Base-by-base conservation (phyloP, 2,797 vertebrate species). In the Chrysolophus pictus region DNA sequence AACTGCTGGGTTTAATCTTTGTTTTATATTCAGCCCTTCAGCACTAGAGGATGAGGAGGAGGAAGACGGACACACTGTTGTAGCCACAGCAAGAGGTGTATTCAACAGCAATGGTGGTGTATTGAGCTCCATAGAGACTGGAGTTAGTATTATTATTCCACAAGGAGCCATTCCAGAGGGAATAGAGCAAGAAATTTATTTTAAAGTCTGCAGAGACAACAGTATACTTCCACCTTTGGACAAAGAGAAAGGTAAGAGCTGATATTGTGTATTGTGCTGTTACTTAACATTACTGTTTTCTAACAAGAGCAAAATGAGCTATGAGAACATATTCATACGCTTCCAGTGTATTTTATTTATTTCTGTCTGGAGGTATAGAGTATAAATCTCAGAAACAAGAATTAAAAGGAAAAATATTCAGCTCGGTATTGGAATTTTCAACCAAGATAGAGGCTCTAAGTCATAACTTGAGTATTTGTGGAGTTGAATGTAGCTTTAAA, bases 191-290 rank as follows among this genome's bases (percentile, higher is more conserved):
- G 99, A 99, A 97, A 99, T 99, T 95, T 99, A 99, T 98, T 99
- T 99, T 97, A 99, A 99, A 97, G 99, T 99, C 96, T 99, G 99
- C 98, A 97, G 99, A 90, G 99, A 99, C 98, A 99, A 99, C 98
- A 99, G 99, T 97, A 99, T 99, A 97, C 98, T 99, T 91, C 99
- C 99, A 53, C 99, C 99, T 53, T 98, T 99, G 53, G 99, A 99
- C 98, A 99, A 99, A 97, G 99, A 99, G 97, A 99, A 99, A 99
- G 99, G 99, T 99, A 93, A 96, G 97, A 74, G 14, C 39, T 53
- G 46, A 23, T 13, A 11, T 29, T 41, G 11, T n/a, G 44, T 11
- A 3, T 35, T 51, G 9, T n/a, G 59, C 11, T 68, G 29, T 33
- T 29, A 64, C 31, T 63, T 35, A 47, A 41, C 42, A 31, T 17